These are phyloP conservation scores for Dolichallabes microphthalmus DNA, from an alignment of 2,113 vertebrate species.

Conservation along the genomic window DNA sequence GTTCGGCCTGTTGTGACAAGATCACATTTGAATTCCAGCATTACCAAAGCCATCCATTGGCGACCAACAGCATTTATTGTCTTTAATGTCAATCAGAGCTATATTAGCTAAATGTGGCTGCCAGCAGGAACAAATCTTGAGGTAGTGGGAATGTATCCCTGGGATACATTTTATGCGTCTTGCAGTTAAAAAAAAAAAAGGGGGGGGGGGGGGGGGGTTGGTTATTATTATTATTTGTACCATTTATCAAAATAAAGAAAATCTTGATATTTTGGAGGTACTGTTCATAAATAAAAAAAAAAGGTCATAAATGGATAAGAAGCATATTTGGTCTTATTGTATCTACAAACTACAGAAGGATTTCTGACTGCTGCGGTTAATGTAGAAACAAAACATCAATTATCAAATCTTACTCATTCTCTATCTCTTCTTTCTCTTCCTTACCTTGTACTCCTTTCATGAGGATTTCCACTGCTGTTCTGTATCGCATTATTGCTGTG, in stretches of 20 bases:
- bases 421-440: conserved; percentile 10
- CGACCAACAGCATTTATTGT: not conserved
- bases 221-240: not conserved
- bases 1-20: no score
- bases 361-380: not conserved
- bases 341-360: not conserved
- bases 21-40: no score
- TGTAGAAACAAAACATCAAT: not conserved
- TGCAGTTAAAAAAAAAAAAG: not conserved
- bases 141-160: no score
- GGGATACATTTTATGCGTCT: not conserved
- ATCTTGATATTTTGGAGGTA: not conserved
- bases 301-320: not conserved
- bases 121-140: no score
- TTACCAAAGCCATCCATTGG: not conserved
- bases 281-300: not conserved
- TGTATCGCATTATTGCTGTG: conserved; percentile 75
- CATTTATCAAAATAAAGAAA: not conserved
- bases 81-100: not conserved
- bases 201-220: no score
- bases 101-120: not conserved
- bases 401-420: not conserved
- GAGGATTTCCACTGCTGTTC: conserved; percentile 79
- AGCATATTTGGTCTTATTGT: not conserved
- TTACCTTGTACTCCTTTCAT: conserved; percentile 81